These are phyloP conservation scores for Forbesichthys agassizii DNA, from an alignment of 2,113 vertebrate genomes.

Conservation along the genomic window DNA sequence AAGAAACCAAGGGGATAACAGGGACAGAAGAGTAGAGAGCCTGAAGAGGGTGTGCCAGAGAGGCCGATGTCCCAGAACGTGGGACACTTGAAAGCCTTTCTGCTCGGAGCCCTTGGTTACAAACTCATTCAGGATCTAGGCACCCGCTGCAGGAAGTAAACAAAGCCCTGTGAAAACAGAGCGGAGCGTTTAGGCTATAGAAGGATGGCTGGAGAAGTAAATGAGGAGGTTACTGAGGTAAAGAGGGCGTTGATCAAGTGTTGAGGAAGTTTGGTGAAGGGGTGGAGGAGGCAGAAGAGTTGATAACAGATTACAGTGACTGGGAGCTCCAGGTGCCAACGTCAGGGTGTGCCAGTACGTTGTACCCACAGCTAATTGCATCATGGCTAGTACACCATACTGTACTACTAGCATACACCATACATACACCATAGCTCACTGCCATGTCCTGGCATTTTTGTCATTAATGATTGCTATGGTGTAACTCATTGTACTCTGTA, in stretches of 20 bases:
- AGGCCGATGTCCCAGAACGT: constrained; percentile 28
- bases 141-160: constrained; percentile 62
- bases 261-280: constrained; percentile 37
- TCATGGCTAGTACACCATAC: constrained; percentile 16
- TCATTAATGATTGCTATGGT: constrained; percentile 61
- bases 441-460: constrained; percentile 35
- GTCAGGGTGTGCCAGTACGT: constrained; percentile 32
- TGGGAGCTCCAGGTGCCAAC: constrained; percentile 64
- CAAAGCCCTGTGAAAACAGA: constrained; percentile 42
- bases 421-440: constrained; percentile 24
- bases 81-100: constrained; percentile 48
- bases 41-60: constrained; percentile 18
- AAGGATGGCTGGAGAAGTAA: constrained; percentile 19
- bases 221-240: constrained; percentile 3
- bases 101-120: constrained; percentile 28
- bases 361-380: constrained; percentile 53
- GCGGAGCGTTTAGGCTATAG: constrained; percentile 36
- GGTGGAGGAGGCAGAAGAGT: constrained; percentile 9
- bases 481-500: constrained; percentile 46
- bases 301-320: constrained; percentile 54
- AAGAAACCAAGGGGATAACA: constrained; percentile 13
- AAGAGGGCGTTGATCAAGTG: constrained; percentile 45
- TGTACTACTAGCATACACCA: too few species aligned
- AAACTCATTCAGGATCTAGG: constrained; percentile 46
- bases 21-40: constrained; percentile 20